phyloP scores from a whole-genome alignment of 2,113 vertebrate species.

The Lonchura striata region DNA sequence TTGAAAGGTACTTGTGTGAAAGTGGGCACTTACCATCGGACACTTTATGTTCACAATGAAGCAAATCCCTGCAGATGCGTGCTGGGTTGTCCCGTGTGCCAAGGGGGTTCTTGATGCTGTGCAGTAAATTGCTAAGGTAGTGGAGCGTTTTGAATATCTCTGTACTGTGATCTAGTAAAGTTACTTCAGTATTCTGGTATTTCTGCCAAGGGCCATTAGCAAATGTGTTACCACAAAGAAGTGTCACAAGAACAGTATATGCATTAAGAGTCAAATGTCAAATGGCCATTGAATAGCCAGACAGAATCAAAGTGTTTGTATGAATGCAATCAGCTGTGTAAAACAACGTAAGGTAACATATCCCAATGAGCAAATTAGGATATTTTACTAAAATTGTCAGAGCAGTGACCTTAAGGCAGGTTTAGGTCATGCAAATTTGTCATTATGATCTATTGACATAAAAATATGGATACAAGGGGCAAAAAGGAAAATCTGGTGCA shows the following conservation, averaged over 20 bases:
- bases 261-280: not conserved
- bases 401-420: not conserved
- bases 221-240: constrained; percentile 45
- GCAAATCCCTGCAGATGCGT: constrained; percentile 91
- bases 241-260: not conserved
- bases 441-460: not conserved
- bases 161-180: constrained; percentile 78
- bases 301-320: not conserved
- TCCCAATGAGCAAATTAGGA: not conserved
- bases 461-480: not conserved
- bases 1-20: not conserved
- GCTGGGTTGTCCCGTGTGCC: constrained; percentile 92
- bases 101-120: constrained; percentile 89
- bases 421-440: not conserved
- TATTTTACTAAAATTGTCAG: not conserved
- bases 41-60: constrained; percentile 85
- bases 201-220: constrained; percentile 75
- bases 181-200: constrained; percentile 90
- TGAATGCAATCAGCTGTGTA: not conserved
- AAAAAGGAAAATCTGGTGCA: not conserved
- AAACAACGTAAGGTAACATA: not conserved
- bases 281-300: not conserved
- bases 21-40: constrained; percentile 82
- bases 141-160: constrained; percentile 91
- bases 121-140: constrained; percentile 89